phyloP scores from a whole-genome alignment of 1,140 invertebrate species.

The Ctenoplectra terminalis region DNA sequence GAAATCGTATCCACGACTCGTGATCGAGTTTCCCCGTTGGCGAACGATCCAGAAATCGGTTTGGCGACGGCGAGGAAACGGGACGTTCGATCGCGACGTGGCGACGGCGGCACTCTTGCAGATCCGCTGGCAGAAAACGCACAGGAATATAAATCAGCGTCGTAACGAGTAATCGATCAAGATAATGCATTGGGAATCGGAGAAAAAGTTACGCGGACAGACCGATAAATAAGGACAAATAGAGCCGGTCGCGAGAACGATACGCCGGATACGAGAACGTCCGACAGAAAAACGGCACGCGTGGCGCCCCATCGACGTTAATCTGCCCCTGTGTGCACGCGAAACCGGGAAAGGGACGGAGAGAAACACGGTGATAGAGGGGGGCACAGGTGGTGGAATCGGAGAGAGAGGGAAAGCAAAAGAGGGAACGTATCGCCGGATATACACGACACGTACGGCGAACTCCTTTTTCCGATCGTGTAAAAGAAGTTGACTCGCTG shows the following conservation, averaged over 20 bases:
- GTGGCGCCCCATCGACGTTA: slow-evolving; percentile 53
- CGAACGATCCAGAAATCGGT: slow-evolving; percentile 28
- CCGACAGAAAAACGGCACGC: slow-evolving; percentile 57
- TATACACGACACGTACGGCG: slow-evolving; percentile 61
- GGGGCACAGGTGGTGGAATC: background rate
- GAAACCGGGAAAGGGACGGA: slow-evolving; percentile 25
- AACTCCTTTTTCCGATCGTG: slow-evolving; percentile 57
- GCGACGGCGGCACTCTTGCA: background rate
- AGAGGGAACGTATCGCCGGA: slow-evolving; percentile 38
- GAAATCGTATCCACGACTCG: slow-evolving; percentile 9
- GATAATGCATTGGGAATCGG: slow-evolving; percentile 63
- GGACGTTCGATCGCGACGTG: slow-evolving; percentile 5
- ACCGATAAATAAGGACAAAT: slow-evolving; percentile 66
- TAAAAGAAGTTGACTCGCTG: slow-evolving; percentile 58
- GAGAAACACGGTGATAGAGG: background rate
- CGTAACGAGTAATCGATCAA: slow-evolving; percentile 71
- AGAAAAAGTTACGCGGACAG: slow-evolving; percentile 61
- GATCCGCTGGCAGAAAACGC: slow-evolving; percentile 32
- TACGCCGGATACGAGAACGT: slow-evolving; percentile 24
- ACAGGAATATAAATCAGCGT: slow-evolving; percentile 69
- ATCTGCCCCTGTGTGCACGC: slow-evolving; percentile 43
- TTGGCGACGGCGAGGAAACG: background rate
- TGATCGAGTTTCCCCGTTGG: slow-evolving; percentile 12
- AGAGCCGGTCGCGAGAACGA: slow-evolving; percentile 47
- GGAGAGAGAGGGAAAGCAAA: background rate